Evolutionary conservation across 1,140 invertebrate genomes (phyloP).

Genomic region (Drosophila albomicans): DNA sequence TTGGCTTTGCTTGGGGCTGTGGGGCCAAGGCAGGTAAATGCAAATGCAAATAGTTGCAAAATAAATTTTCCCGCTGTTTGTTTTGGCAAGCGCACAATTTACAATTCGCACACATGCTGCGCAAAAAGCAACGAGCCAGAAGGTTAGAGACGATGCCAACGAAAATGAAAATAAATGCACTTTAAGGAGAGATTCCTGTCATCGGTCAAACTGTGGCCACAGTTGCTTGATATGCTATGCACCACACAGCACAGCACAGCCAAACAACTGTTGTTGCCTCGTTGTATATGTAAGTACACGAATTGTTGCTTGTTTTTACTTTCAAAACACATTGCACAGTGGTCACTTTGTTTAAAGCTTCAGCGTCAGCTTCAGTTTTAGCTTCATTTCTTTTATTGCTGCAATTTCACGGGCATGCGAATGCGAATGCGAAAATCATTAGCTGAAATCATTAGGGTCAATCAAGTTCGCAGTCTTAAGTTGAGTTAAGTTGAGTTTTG

Average conservation of each 20-base stretch:
- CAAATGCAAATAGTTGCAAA: constrained; percentile 68
- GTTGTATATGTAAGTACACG: constrained; percentile 38
- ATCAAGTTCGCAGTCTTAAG: constrained; percentile 43
- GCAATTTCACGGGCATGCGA: constrained; percentile 66
- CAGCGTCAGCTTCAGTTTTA: constrained; percentile 23
- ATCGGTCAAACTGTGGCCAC: constrained; percentile 69
- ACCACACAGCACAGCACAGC: constrained; percentile 14
- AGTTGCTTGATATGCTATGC: constrained; percentile 76
- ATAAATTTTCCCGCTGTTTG: constrained; percentile 76
- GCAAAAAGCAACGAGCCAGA: constrained; percentile 35
- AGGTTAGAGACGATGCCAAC: constrained; percentile 58
- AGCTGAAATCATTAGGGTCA: constrained; percentile 75
- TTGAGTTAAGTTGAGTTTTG: constrained; percentile 42
- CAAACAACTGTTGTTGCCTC: constrained; percentile 51
- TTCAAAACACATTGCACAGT: constrained; percentile 53
- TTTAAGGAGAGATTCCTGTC: constrained; percentile 71
- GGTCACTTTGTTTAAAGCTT: constrained; percentile 23
- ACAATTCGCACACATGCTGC: constrained; percentile 80
- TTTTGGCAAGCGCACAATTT: constrained; percentile 75
- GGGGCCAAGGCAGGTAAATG: constrained; percentile 8
- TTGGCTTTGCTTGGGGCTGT: neutral
- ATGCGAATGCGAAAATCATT: constrained; percentile 70
- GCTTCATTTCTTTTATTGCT: constrained; percentile 53
- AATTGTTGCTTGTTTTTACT: constrained; percentile 67
- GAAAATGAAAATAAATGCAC: constrained; percentile 81